Percentiles rank a stretch among this genome's conserved stretches.
Evolutionary conservation across 2,797 vertebrate genomes (phyloP).

Genomic region (Coendou prehensilis): DNA sequence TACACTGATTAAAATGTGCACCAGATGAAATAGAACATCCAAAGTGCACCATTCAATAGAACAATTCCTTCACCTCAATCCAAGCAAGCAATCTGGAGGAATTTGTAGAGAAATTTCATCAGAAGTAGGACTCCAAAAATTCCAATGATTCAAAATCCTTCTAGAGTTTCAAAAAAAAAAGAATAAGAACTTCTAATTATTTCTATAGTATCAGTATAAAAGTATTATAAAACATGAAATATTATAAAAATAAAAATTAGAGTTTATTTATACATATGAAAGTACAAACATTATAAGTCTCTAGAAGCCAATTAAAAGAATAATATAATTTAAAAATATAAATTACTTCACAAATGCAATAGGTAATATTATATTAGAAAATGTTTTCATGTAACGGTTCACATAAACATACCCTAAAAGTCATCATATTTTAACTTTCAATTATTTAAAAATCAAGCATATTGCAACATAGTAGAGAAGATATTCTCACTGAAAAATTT

Average conservation of each 20-base stretch:
- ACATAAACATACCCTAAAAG: background rate
- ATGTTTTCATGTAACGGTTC: background rate
- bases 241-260: background rate
- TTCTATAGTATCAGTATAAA: conserved; percentile 3
- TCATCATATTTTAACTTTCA: background rate
- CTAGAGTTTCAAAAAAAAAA: background rate
- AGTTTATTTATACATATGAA: background rate
- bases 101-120: background rate
- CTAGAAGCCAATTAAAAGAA: background rate
- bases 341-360: conserved; percentile 41
- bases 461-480: background rate
- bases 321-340: background rate
- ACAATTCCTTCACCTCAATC: background rate
- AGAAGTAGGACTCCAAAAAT: background rate
- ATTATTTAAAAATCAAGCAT: background rate
- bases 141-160: background rate
- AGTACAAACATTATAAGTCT: background rate
- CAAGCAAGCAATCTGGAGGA: background rate
- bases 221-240: background rate
- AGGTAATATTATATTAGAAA: background rate
- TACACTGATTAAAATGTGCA: conserved; percentile 18
- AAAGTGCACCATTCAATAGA: background rate
- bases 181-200: background rate
- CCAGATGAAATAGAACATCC: background rate
- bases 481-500: background rate